These are phyloP conservation scores for Zaprionus vittiger DNA, from an alignment of 1,140 invertebrate species.

Conservation along the genomic window DNA sequence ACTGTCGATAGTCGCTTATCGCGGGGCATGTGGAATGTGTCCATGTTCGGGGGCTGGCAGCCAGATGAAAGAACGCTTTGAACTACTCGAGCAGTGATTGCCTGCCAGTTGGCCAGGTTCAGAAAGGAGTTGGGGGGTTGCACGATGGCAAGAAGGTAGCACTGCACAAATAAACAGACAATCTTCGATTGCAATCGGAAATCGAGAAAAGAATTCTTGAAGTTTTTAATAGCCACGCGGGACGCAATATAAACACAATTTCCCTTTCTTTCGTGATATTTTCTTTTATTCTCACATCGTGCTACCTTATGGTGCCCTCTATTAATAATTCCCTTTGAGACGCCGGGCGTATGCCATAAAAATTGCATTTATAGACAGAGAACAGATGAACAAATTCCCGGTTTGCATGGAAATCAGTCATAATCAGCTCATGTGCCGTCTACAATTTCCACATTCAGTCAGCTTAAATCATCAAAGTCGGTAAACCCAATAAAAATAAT, in stretches of 20 bases:
- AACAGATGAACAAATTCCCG: not conserved
- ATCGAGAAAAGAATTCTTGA: conserved; percentile 50
- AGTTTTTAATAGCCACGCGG: conserved; percentile 57
- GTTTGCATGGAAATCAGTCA: not conserved
- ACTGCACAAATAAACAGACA: conserved; percentile 73
- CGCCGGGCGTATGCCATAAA: conserved; percentile 37
- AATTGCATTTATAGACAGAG: conserved; percentile 43
- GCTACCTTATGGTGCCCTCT: conserved; percentile 4
- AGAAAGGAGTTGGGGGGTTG: conserved; percentile 11
- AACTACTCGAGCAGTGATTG: conserved; percentile 23
- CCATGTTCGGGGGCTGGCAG: conserved; percentile 3
- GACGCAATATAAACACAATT: conserved; percentile 34
- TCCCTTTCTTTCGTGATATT: conserved; percentile 10
- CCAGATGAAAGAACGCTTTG: conserved; percentile 45
- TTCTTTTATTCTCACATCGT: conserved; percentile 5
- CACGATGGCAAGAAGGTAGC: conserved; percentile 3
- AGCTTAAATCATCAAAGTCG: not conserved
- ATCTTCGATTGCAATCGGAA: conserved; percentile 69
- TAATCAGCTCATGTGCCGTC: not conserved
- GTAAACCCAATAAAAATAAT: not conserved
- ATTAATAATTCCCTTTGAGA: conserved; percentile 23
- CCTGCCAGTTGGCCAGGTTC: conserved; percentile 8
- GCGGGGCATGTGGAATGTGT: conserved; percentile 40
- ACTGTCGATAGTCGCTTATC: conserved; percentile 26
- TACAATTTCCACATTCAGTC: not conserved